Percentiles rank a stretch among this genome's conserved stretches.
Evolutionary conservation across 2,797 vertebrate genomes (phyloP).

Genomic region (Rhabdomys pumilio): DNA sequence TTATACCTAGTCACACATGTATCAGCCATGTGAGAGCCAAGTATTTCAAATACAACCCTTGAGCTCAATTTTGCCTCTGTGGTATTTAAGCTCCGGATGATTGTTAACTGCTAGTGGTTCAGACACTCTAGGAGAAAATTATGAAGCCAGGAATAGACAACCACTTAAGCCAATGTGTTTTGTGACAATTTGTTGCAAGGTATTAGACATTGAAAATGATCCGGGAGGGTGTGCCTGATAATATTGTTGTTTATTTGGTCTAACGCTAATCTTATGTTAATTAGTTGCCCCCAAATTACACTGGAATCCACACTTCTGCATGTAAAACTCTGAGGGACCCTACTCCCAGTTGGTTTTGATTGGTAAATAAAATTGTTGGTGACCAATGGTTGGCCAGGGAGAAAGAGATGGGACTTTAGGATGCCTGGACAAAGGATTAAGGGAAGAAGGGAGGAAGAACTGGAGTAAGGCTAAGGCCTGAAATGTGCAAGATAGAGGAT

Average conservation of each 20-base stretch:
- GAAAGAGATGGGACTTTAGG: neutral
- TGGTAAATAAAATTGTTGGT: neutral
- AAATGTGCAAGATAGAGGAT: neutral
- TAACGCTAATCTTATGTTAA: neutral
- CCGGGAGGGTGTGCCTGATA: neutral
- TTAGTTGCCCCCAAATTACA: neutral
- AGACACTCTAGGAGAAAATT: neutral
- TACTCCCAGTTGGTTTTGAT: neutral
- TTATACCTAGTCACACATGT: neutral
- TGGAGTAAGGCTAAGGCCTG: neutral
- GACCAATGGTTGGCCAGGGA: neutral
- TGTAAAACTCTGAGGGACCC: neutral
- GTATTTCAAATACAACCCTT: neutral
- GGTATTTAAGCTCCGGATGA: neutral
- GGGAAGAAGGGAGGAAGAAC: neutral
- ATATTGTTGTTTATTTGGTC: neutral
- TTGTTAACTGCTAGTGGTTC: neutral
- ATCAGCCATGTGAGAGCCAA: no score
- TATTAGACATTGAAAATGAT: neutral
- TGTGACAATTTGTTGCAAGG: neutral
- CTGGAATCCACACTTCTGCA: neutral
- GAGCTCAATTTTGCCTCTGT: neutral
- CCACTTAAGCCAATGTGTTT: neutral
- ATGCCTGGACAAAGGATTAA: neutral
- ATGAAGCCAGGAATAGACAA: neutral